phyloP scores from a whole-genome alignment of 2,888 invertebrate species.

The Muscina levida region DNA sequence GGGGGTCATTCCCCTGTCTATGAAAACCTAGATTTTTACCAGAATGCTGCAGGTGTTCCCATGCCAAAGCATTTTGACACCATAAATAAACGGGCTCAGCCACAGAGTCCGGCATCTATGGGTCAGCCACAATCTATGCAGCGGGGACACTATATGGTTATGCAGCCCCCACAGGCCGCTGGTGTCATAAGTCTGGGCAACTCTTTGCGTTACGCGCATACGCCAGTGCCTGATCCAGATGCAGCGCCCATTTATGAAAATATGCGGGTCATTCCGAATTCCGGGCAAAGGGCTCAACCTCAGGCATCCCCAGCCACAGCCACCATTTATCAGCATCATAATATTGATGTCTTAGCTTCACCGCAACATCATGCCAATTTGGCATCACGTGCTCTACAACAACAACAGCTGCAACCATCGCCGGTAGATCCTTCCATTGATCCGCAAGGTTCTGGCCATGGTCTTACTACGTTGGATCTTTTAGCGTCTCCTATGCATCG shows the following conservation, averaged over 20 bases:
- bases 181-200: conserved; percentile 72
- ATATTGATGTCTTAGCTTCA: conserved; percentile 56
- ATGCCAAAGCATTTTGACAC: conserved; percentile 76
- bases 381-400: conserved; percentile 43
- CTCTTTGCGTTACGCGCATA: conserved; percentile 76
- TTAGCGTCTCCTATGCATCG: conserved; percentile 76
- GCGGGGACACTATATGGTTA: conserved; percentile 80
- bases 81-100: conserved; percentile 86
- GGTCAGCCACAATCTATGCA: conserved; percentile 75
- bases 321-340: conserved; percentile 76
- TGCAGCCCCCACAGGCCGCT: conserved; percentile 72
- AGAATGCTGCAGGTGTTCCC: conserved; percentile 68
- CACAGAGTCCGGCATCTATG: conserved; percentile 85
- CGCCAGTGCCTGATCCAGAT: conserved; percentile 81
- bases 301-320: conserved; percentile 79
- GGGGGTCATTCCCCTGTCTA: conserved; percentile 83
- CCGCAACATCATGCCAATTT: conserved; percentile 56
- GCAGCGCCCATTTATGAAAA: conserved; percentile 85
- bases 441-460: conserved; percentile 52
- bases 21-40: conserved; percentile 91
- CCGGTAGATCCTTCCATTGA: conserved; percentile 50
- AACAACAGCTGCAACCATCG: conserved; percentile 27
- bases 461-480: conserved; percentile 70
- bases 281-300: conserved; percentile 80
- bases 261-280: conserved; percentile 81